phyloP scores from a whole-genome alignment of 2,888 invertebrate genomes.

The Desoria tigrina region DNA sequence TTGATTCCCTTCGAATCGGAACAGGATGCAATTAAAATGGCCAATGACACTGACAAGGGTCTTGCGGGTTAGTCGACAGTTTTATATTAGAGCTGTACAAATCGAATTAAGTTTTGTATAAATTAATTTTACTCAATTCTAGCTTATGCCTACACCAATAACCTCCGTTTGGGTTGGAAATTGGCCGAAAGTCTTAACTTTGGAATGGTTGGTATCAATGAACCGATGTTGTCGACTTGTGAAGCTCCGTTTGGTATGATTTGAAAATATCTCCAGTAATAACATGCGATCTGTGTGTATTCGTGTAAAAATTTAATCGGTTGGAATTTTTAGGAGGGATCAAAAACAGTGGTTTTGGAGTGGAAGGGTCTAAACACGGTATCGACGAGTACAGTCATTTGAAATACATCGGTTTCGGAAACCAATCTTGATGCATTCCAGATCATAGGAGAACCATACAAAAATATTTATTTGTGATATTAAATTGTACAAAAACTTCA shows the following conservation, averaged over 20 bases:
- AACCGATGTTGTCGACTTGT: slow-evolving; percentile 83
- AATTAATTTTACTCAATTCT: neutral
- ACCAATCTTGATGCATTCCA: slow-evolving; percentile 56
- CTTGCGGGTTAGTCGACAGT: slow-evolving; percentile 67
- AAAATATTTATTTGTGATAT: neutral
- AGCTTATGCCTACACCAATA: slow-evolving; percentile 81
- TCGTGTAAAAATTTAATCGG: neutral
- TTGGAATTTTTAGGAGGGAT: slow-evolving; percentile 63
- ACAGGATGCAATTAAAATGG: slow-evolving; percentile 78
- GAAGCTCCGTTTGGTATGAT: slow-evolving; percentile 87
- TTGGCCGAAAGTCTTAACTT: slow-evolving; percentile 81
- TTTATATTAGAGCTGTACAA: neutral
- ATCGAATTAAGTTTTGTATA: neutral
- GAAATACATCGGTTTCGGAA: slow-evolving; percentile 83
- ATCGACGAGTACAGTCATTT: slow-evolving; percentile 86
- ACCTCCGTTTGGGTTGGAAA: slow-evolving; percentile 84
- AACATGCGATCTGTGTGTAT: neutral
- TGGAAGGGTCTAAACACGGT: slow-evolving; percentile 89
- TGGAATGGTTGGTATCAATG: slow-evolving; percentile 95
- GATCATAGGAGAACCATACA: neutral
- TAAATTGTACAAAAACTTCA: no score
- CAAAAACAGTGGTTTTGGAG: slow-evolving; percentile 91
- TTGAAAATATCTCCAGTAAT: neutral
- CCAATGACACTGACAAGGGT: slow-evolving; percentile 80
- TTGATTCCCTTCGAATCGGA: slow-evolving; percentile 70